Evolutionary conservation across 1,140 invertebrate species (phyloP).

Genomic region (Panagrolaimus sp.): DNA sequence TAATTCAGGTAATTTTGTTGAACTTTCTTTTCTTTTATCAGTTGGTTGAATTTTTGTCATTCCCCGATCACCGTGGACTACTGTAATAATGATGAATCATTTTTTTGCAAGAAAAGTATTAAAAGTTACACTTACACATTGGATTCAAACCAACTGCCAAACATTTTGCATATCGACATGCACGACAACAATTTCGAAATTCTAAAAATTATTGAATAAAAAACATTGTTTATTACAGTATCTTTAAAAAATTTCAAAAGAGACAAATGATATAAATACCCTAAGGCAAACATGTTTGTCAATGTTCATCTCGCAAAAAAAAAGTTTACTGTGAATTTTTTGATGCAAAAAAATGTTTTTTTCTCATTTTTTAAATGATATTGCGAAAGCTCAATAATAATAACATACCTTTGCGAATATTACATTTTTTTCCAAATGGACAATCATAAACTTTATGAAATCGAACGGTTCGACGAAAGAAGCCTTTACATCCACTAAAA

Average conservation of each 20-base stretch:
- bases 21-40: neutral
- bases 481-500: conserved; percentile 5
- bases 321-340: too few species aligned
- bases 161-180: conserved; percentile 2
- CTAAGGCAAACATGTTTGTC: too few species aligned
- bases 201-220: neutral
- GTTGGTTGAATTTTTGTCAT: neutral
- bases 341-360: too few species aligned
- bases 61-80: conserved; percentile 3
- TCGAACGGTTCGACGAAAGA: conserved; percentile 8
- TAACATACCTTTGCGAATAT: conserved; percentile 11
- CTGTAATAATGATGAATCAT: neutral
- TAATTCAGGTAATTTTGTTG: neutral
- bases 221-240: conserved; percentile 3
- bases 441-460: conserved; percentile 13
- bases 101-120: too few species aligned
- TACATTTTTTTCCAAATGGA: conserved; percentile 2
- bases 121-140: conserved; percentile 1
- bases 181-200: conserved; percentile 11
- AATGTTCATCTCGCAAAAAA: too few species aligned
- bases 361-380: too few species aligned
- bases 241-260: neutral
- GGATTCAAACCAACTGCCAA: neutral
- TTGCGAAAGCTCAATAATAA: neutral
- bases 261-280: neutral